Evolutionary conservation across 2,888 invertebrate species (phyloP).

Genomic region (Cerastoderma edule): DNA sequence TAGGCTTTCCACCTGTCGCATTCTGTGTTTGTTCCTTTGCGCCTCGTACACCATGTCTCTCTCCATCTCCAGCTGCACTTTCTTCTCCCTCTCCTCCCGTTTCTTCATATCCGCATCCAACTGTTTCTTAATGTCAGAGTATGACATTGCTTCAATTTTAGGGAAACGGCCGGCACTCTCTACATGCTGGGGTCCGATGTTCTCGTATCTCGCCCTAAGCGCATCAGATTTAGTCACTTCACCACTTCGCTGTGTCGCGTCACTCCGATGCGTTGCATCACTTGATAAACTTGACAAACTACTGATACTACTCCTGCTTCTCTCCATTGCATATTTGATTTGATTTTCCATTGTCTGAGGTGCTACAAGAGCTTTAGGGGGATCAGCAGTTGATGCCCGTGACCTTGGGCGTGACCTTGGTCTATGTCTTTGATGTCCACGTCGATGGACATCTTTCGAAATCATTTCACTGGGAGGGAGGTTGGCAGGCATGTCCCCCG

Average conservation of each 20-base stretch:
- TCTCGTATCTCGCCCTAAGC: conserved; percentile 49
- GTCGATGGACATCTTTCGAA: conserved; percentile 52
- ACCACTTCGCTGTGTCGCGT: conserved; percentile 51
- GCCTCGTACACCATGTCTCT: conserved; percentile 37
- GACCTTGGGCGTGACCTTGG: conserved; percentile 51
- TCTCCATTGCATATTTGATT: conserved; percentile 58
- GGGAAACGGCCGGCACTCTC: conserved; percentile 44
- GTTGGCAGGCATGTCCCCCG: conserved; percentile 52
- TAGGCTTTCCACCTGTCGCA: conserved; percentile 54
- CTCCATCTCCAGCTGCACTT: conserved; percentile 42
- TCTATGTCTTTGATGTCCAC: conserved; percentile 44
- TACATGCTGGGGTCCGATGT: conserved; percentile 32
- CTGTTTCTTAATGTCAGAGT: conserved; percentile 48
- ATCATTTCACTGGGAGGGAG: conserved; percentile 63
- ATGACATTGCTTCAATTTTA: conserved; percentile 36
- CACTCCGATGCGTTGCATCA: conserved; percentile 57
- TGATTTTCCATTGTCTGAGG: conserved; percentile 52
- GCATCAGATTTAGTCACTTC: conserved; percentile 55
- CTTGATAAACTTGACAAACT: conserved; percentile 59
- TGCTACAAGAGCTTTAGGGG: conserved; percentile 45
- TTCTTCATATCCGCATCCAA: conserved; percentile 50
- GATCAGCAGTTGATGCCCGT: conserved; percentile 47
- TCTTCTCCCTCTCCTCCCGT: conserved; percentile 46
- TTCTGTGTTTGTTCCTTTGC: conserved; percentile 42
- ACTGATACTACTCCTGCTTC: conserved; percentile 59